Evolutionary conservation across 35 echinoderm and acorn worm genomes (phyloP), one percentile per base, ranked within the genome.

Genomic region (Heliocidaris tuberculata): DNA sequence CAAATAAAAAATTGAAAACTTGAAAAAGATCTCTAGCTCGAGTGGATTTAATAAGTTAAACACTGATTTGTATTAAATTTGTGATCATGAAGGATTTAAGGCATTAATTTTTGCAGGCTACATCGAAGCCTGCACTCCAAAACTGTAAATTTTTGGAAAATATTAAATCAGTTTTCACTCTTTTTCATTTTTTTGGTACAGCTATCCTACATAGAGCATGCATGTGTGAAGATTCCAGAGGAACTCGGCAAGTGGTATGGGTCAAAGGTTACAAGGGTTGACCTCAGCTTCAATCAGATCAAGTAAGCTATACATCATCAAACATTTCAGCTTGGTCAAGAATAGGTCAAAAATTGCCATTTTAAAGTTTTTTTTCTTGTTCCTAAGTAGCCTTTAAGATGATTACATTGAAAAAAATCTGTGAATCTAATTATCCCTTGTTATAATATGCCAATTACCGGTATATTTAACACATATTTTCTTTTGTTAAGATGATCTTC

Each of bases 181-280:
- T 19, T 59, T 31, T 86, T 86, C 7, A 21, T 35, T 90, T 78
- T 49, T 85, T 21, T 94, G 42, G 94, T 92, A 24, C 94, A 98
- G 97, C 94, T 98, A 30, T 96, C 95, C 47, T 98, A 98, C 49
- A 95, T 98, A 9, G 97, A 98, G 85, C 97, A 98, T 94, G 88
- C 92, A 29, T 96, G 95, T 70, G 95, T 93, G 49, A 95, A 85
- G 56, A 98, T 98, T 95, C 97, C 97, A 59, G 95, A 98, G 21
- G 94, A 98, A 88, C 95, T 98, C 1, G 97, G 97, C n/a, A 94
- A 96, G 42, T 98, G 95, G 95, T 97, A 98, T 31, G 97, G 97
- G 56, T 88, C 94, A 91, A 32, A 96, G 48, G 95, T 98, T 17
- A 98, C 94, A 7, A 97, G 97, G 88, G 86, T 98, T 27, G 97